A percentile compares a stretch with the other conserved stretches of the same genome.
Evolutionary conservation across 2,797 vertebrate genomes (phyloP).

Genomic region (Glossophaga mutica): DNA sequence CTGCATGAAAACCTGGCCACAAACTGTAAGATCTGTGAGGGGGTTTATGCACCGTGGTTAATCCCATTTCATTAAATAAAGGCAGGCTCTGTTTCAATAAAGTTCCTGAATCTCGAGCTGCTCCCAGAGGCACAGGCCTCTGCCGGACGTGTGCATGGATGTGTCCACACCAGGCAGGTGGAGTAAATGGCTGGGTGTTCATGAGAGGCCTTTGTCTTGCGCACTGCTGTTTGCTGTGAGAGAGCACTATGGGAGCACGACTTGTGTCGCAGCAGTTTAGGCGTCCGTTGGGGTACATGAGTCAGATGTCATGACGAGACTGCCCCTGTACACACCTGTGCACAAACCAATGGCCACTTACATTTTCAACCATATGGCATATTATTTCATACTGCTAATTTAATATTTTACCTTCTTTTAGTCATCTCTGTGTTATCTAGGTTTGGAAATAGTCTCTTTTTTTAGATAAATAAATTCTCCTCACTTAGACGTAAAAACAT

Average conservation of each 20-base stretch:
- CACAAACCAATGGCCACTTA: background rate
- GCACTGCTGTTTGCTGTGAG: background rate
- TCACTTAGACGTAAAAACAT: background rate
- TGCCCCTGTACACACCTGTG: fast-evolving
- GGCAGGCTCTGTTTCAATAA: background rate
- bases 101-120: background rate
- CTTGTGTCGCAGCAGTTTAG: background rate
- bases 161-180: background rate
- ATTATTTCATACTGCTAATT: background rate
- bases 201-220: background rate
- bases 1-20: background rate
- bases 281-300: background rate
- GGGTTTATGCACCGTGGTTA: background rate
- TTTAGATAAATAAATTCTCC: background rate
- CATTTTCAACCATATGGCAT: background rate
- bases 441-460: background rate
- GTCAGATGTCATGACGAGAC: background rate
- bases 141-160: background rate
- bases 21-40: background rate
- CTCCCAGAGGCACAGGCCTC: background rate
- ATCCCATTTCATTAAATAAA: background rate
- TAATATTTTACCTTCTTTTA: background rate
- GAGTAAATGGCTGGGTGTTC: background rate
- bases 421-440: background rate
- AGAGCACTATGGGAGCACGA: fast-evolving